Evolutionary conservation across 2,797 vertebrate species (phyloP).

Genomic region (Allenopithecus nigroviridis): DNA sequence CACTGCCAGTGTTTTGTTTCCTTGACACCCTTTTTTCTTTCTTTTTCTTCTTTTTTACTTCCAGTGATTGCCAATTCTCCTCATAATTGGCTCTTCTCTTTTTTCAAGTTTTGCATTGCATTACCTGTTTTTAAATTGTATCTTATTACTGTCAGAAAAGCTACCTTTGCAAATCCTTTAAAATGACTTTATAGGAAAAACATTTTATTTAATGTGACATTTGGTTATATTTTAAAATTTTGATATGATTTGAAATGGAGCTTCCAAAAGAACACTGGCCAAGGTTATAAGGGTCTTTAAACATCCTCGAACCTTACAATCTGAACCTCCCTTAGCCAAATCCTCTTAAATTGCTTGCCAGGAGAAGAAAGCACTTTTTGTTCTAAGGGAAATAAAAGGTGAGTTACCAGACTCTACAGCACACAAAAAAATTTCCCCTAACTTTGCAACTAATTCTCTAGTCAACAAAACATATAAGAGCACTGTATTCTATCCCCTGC

Average conservation of each 20-base stretch:
- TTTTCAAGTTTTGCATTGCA: background rate
- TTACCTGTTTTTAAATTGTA: background rate
- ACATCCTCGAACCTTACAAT: background rate
- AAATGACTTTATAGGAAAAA: slow-evolving; percentile 9
- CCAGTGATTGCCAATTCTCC: background rate
- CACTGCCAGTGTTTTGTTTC: background rate
- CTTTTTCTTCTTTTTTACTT: background rate
- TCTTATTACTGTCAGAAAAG: background rate
- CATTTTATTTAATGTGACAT: background rate
- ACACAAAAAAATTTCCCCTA: background rate
- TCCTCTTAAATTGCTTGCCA: background rate
- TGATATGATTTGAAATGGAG: background rate
- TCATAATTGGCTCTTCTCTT: background rate
- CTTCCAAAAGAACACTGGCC: background rate
- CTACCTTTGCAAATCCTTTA: background rate
- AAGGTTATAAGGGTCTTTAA: background rate
- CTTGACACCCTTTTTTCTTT: background rate
- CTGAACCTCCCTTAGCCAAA: background rate
- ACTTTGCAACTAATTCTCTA: background rate
- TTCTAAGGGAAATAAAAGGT: background rate
- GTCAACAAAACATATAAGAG: background rate
- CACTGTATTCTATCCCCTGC: background rate
- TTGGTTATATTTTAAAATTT: background rate
- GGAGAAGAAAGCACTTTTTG: background rate
- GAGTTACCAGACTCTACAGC: background rate